Percentiles rank a stretch among this genome's conserved stretches.
phyloP scores from a whole-genome alignment of 2,797 vertebrate genomes.

The Acanthurus tractus region DNA sequence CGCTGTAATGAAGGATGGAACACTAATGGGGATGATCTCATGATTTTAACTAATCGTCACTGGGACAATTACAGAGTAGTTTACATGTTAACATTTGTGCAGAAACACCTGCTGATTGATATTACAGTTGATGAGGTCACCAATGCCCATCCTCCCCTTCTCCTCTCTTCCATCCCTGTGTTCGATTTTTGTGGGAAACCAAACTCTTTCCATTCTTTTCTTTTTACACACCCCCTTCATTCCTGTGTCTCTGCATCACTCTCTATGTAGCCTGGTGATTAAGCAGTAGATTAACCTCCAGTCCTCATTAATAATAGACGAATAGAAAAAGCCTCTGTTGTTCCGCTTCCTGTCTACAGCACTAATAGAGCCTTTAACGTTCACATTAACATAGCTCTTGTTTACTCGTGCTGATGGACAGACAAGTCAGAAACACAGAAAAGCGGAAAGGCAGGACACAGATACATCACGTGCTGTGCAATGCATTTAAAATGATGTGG shows the following conservation, averaged over 20 bases:
- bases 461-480: conserved; percentile 38
- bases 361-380: conserved; percentile 93
- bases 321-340: conserved; percentile 90
- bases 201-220: conserved; percentile 22
- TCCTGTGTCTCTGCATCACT: conserved; percentile 57
- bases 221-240: conserved; percentile 54
- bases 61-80: conserved; percentile 37
- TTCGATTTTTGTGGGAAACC: conserved; percentile 43
- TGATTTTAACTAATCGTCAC: conserved; percentile 49
- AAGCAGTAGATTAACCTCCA: conserved; percentile 98
- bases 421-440: conserved; percentile 51
- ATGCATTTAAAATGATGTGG: conserved; percentile 15
- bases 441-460: conserved; percentile 60
- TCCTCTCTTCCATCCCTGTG: conserved; percentile 32
- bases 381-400: conserved; percentile 79
- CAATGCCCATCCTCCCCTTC: conserved; percentile 68
- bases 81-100: conserved; percentile 35
- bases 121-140: conserved; percentile 81
- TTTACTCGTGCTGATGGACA: conserved; percentile 68
- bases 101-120: conserved; percentile 40
- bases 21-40: conserved; percentile 53
- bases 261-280: conserved; percentile 90
- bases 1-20: too few species aligned
- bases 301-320: conserved; percentile 95
- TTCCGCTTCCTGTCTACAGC: conserved; percentile 96